Evolutionary conservation across 1,140 invertebrate genomes (phyloP), one percentile per base, ranked within the genome.

Genomic region (Philaenus spumarius): DNA sequence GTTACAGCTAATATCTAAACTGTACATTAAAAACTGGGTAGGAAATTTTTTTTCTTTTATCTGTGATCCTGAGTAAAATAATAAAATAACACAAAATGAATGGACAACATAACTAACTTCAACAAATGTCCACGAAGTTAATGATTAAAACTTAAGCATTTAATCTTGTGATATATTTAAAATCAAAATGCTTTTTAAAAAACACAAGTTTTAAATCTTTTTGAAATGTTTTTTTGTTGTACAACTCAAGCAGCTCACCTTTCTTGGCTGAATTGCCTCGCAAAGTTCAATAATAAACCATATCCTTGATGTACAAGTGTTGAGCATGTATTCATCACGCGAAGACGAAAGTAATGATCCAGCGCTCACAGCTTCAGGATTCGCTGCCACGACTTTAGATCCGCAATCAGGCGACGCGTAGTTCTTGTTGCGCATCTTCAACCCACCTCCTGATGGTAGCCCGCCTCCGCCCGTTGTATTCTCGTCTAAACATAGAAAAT

Each of bases 231-330:
- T n/a, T n/a, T n/a, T n/a, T n/a, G n/a, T n/a, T n/a, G n/a, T n/a
- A n/a, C n/a, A n/a, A n/a, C n/a, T n/a, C n/a, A n/a, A 30, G 26
- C 9, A 3, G 26, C 26, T 30, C 65, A 78, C 74, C 65, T 90
- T 90, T 68, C 91, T 87, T 0, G 92, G 89, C 77, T 97, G 94
- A 56, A 99, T 90, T 1, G 93, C 89, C 70, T 99, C 97, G 72
- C 97, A 99, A 0, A 99, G 79, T 75, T 99, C 96, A 1, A 98
- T 87, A 17, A 98, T 85, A 72, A 99, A 95, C 93, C 95, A 97
- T 54, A 93, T 89, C 20, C 86, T 81, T 70, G 86, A 87, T 52
- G 73, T 75, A 73, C 97, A 99, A 3, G 93, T 90, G 72, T 97
- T 99, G 20, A 98, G 78, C 86, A 98, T 93, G 68, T 99, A 99